Base-by-base conservation (phyloP, 1,140 invertebrate species). In the Triops cancriformis region DNA sequence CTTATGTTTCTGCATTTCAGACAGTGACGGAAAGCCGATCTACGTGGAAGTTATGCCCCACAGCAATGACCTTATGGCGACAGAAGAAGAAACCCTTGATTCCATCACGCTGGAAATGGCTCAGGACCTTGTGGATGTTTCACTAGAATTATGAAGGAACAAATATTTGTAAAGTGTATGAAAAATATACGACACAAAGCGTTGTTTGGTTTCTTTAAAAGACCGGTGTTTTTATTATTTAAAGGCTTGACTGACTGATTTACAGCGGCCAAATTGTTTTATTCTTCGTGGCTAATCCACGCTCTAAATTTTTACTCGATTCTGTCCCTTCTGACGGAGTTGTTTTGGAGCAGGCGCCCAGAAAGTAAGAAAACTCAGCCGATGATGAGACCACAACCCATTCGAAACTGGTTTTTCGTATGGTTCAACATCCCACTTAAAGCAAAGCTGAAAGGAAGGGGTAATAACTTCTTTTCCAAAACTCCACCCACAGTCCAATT, bases 401-500 rank as follows among this genome's bases (percentile, higher is more conserved):
- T 88, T 84, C 92, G 90, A 85, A 94, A 95, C 81, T 94, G 91
- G 84, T 92, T 92, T 84, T 96, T 96, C 23, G 87, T 88, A 83
- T 98, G 97, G 87, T 98, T 98, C 74, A 97, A 87, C 85, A 94
- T 90, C 74, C 94, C 97, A 82, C 96, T 98, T 1, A 99, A 86
- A 10, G 93, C 91, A 81, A 99, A 92, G 1, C 94, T 93, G 84
- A 99, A 97, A 77, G 98, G 98, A 81, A 99, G 86, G 27, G 94
- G 94, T 81, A 92, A 89, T 51, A 98, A 86, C 86, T 95, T 93
- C 87, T 98, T 97, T 85, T 99, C 97, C 80, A 99, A 85, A 1
- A 97, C 93, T 1, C 93, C 96, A 77, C 93, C 94, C 43, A 98
- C 91, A 78, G 91, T 95, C 95, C 95, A 98, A 85, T 98, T 98